A percentile compares a stretch with the other conserved stretches of the same genome.
Conservation (phyloP, 2,113 vertebrate species). For the Clupea harengus region DNA sequence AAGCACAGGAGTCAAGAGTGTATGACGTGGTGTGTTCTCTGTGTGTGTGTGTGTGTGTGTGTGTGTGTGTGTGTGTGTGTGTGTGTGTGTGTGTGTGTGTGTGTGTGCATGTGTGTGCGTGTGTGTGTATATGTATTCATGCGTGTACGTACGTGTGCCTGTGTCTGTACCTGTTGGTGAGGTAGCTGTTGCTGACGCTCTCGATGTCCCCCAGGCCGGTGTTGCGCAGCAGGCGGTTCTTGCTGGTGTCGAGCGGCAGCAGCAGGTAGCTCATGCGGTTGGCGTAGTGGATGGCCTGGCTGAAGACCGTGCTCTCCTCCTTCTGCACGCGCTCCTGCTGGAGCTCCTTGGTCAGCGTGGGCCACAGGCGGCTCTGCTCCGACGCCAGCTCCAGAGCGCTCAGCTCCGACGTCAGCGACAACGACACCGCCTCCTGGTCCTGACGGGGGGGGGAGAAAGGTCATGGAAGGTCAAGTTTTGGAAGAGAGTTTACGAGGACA, state of each 20-base stretch:
- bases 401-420: constrained; percentile 64
- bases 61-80: no score
- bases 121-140: neutral
- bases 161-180: constrained; percentile 85
- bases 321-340: constrained; percentile 96
- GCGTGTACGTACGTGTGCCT: neutral
- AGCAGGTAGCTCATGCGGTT: constrained; percentile 97
- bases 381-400: constrained; percentile 89
- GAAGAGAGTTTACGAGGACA: no score
- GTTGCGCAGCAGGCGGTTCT: constrained; percentile 85
- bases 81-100: neutral
- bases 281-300: constrained; percentile 98
- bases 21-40: no score
- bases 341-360: constrained; percentile 82
- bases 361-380: constrained; percentile 91
- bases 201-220: constrained; percentile 86
- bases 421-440: constrained; percentile 42
- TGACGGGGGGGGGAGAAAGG: constrained; percentile 17
- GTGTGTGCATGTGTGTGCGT: neutral
- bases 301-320: constrained; percentile 98
- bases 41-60: neutral
- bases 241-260: constrained; percentile 92
- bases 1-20: neutral
- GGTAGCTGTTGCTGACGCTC: constrained; percentile 95
- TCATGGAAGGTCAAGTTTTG: neutral